Evolutionary conservation across 2,113 vertebrate species (phyloP).

Genomic region (Ptilorrhoa leucosticta): DNA sequence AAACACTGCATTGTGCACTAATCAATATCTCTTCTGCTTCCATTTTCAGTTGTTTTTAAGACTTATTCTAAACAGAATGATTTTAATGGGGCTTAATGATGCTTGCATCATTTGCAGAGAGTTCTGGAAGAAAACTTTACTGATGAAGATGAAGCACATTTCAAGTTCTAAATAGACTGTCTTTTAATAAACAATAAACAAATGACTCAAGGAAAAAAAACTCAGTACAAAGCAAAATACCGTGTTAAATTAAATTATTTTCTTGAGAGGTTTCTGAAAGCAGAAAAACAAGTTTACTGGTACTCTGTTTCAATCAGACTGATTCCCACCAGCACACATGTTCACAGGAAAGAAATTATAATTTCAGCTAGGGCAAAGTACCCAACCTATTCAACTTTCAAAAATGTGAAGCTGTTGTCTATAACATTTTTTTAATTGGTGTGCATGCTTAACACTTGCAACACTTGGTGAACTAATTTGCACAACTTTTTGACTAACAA

Average conservation of each 20-base stretch:
- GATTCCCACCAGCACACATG: background rate
- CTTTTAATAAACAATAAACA: slow-evolving; percentile 53
- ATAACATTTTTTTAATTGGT: background rate
- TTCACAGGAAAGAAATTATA: background rate
- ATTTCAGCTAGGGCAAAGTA: background rate
- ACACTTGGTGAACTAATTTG: background rate
- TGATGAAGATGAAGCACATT: background rate
- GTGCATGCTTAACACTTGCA: background rate
- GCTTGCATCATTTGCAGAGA: background rate
- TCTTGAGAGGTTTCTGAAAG: slow-evolving; percentile 30
- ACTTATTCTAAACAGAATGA: slow-evolving; percentile 14
- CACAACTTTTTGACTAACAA: background rate
- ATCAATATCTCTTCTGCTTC: background rate
- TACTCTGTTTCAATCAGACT: background rate
- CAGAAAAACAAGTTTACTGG: background rate
- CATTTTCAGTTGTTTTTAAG: slow-evolving; percentile 27
- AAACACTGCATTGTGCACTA: background rate
- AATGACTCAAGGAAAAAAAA: slow-evolving; percentile 14
- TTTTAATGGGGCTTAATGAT: slow-evolving; percentile 51
- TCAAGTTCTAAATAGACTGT: slow-evolving; percentile 39
- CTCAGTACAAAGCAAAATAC: slow-evolving; percentile 14
- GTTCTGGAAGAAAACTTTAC: background rate
- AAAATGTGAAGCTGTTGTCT: background rate
- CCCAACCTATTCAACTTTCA: background rate
- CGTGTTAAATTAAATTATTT: background rate